phyloP scores from a whole-genome alignment of 2,113 vertebrate species.

The Panthera tigris region DNA sequence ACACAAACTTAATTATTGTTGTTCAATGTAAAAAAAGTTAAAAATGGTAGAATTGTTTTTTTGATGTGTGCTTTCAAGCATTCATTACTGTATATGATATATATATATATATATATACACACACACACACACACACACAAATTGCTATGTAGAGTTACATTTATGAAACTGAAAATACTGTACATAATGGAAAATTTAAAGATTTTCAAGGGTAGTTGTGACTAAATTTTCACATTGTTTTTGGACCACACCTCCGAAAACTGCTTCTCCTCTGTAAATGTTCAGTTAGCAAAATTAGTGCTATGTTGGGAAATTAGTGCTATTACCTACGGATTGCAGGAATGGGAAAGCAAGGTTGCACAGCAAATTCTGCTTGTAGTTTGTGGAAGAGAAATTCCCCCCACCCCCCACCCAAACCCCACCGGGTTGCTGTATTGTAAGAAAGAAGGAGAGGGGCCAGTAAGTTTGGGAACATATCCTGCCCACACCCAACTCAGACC shows the following conservation, averaged over 20 bases:
- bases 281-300: background rate
- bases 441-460: background rate
- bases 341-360: background rate
- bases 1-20: background rate
- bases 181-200: background rate
- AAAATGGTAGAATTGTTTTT: background rate
- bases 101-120: background rate
- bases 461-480: background rate
- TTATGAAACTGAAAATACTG: background rate
- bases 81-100: background rate
- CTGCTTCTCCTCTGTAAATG: background rate
- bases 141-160: background rate
- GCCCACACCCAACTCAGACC: background rate
- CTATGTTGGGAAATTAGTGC: background rate
- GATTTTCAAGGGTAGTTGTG: conserved; percentile 6
- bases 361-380: background rate
- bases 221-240: background rate
- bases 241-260: background rate
- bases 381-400: background rate
- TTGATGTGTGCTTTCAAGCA: background rate
- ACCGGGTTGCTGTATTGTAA: background rate
- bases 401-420: rapidly evolving
- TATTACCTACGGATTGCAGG: background rate
- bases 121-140: too few relatives aligned
- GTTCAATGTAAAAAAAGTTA: background rate